These are phyloP conservation scores for Lineus longissimus DNA, from an alignment of 1,140 invertebrate genomes.

Conservation along the genomic window DNA sequence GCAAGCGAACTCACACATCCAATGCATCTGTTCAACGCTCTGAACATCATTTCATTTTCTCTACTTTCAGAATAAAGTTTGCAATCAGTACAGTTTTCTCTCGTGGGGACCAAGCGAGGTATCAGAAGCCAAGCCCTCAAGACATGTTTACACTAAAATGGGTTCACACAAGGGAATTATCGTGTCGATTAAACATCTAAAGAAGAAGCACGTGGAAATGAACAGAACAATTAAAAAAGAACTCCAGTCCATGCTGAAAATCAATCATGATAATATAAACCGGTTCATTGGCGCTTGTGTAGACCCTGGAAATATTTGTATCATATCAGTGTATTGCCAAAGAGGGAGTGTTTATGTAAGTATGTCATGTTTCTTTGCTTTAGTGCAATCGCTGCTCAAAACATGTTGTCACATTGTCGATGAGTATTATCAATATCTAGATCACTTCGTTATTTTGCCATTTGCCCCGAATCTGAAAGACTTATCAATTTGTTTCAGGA, in stretches of 20 bases:
- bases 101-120: slow-evolving; percentile 10
- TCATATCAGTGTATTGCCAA: slow-evolving; percentile 84
- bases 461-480: too few relatives aligned
- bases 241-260: slow-evolving; percentile 90
- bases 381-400: too few relatives aligned
- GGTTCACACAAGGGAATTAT: slow-evolving; percentile 62
- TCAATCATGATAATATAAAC: slow-evolving; percentile 91
- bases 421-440: too few relatives aligned
- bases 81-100: slow-evolving; percentile 3
- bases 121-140: slow-evolving; percentile 64
- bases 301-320: slow-evolving; percentile 76
- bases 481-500: too few relatives aligned
- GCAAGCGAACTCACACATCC: too few relatives aligned
- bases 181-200: slow-evolving; percentile 63
- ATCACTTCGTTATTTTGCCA: too few relatives aligned
- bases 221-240: slow-evolving; percentile 92
- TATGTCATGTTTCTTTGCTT: slow-evolving; percentile 3
- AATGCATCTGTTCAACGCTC: too few relatives aligned
- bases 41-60: too few relatives aligned
- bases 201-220: slow-evolving; percentile 78
- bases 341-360: slow-evolving; percentile 64
- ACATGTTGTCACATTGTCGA: too few relatives aligned
- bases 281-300: slow-evolving; percentile 93
- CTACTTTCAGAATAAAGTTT: background rate
- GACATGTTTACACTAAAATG: slow-evolving; percentile 70